A percentile compares a stretch with the other conserved stretches of the same genome.
phyloP scores from a whole-genome alignment of 2,888 invertebrate species.

The Brenthis daphne region DNA sequence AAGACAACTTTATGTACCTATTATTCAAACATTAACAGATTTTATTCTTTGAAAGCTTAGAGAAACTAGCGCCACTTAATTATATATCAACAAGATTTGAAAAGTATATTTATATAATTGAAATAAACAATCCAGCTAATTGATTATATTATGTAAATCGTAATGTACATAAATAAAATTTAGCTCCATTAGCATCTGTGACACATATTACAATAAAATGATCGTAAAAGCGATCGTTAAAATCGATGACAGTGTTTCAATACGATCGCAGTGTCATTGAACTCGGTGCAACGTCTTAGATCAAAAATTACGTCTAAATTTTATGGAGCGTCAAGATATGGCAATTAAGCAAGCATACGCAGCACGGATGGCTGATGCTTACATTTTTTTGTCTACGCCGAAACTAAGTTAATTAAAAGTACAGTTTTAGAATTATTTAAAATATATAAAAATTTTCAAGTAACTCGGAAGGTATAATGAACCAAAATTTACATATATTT shows the following conservation, averaged over 20 bases:
- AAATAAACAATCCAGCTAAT: too few species aligned
- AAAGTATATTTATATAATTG: too few species aligned
- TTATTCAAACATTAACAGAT: too few species aligned
- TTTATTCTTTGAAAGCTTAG: too few species aligned
- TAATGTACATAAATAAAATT: background rate
- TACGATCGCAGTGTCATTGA: constrained; percentile 55
- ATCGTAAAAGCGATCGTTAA: constrained; percentile 21
- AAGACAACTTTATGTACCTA: too few species aligned
- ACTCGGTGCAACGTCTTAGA: constrained; percentile 54
- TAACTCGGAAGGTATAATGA: background rate
- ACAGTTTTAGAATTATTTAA: constrained; percentile 21
- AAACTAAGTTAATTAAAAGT: constrained; percentile 39
- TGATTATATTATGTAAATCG: background rate
- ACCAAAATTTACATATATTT: background rate
- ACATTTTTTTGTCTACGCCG: constrained; percentile 27
- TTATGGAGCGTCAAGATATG: constrained; percentile 75
- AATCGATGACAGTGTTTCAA: constrained; percentile 35
- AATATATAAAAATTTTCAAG: background rate
- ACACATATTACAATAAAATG: constrained; percentile 14
- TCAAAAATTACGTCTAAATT: constrained; percentile 67
- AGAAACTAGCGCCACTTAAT: too few species aligned
- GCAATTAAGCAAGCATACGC: constrained; percentile 68
- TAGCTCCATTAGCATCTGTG: constrained; percentile 9
- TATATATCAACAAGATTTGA: too few species aligned
- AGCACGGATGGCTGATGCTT: constrained; percentile 59